These are phyloP conservation scores for Mus pahari DNA, from an alignment of 2,113 vertebrate genomes.

Conservation along the genomic window DNA sequence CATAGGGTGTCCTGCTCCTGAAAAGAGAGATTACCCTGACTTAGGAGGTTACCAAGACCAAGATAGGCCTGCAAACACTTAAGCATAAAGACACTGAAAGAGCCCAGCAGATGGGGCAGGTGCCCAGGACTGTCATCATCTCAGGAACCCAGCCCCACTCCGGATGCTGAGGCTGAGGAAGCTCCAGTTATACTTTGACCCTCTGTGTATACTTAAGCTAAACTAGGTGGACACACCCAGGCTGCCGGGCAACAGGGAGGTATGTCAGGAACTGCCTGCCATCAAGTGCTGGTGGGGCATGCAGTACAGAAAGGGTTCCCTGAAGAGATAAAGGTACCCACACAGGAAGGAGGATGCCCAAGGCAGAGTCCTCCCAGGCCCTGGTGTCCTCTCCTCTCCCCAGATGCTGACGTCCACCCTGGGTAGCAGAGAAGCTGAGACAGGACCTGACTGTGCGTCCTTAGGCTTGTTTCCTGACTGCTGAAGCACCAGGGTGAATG, in stretches of 20 bases:
- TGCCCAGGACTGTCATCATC: not conserved
- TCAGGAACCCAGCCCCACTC: not conserved
- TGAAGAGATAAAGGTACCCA: not conserved
- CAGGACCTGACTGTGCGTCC: not conserved
- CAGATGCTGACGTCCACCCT: not conserved
- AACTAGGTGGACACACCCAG: not conserved
- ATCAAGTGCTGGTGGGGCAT: not conserved
- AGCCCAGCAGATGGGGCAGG: not conserved
- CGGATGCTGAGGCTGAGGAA: not conserved
- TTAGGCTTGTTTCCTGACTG: not conserved
- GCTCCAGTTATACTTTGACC: slow-evolving; percentile 34
- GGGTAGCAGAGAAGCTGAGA: not conserved
- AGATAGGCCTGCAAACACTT: not conserved
- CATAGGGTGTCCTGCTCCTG: not conserved
- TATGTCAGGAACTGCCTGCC: not conserved
- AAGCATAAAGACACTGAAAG: not conserved
- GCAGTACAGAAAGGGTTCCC: not conserved
- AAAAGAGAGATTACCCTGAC: not conserved
- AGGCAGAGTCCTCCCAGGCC: not conserved
- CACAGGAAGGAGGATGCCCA: not conserved
- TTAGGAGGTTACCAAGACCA: not conserved
- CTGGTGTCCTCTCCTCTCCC: not conserved
- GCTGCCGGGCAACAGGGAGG: not conserved
- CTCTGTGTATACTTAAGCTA: not conserved
- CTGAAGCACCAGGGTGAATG: not conserved